Evolutionary conservation across 2,113 vertebrate genomes (phyloP).

Genomic region (Pelobates fuscus): DNA sequence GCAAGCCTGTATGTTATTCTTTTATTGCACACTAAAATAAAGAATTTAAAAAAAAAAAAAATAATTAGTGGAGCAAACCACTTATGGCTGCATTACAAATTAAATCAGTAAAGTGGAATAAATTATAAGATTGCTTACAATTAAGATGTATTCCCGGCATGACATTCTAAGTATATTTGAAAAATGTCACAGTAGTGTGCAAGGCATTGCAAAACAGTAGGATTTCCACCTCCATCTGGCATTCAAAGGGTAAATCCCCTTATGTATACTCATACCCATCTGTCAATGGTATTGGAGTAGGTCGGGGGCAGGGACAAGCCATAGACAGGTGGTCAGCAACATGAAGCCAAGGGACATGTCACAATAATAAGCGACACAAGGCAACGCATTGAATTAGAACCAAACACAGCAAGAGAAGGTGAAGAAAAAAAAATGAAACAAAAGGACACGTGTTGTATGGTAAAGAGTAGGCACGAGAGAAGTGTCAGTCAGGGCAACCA

Average conservation of each 20-base stretch:
- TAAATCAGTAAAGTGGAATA: no score
- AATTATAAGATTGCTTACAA: no score
- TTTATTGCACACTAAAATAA: no score
- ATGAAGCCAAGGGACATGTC: conserved; percentile 37
- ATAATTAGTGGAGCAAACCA: no score
- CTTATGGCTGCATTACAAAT: no score
- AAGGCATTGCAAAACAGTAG: no score
- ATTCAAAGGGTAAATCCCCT: background rate
- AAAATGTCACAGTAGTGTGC: no score
- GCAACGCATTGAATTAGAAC: conserved; percentile 21
- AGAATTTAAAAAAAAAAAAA: no score
- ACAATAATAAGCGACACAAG: conserved; percentile 30
- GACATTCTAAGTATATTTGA: no score
- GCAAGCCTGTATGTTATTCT: no score
- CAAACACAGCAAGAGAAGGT: conserved; percentile 24
- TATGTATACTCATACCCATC: background rate
- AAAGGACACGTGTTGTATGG: conserved; percentile 36
- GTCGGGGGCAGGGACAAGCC: conserved; percentile 5
- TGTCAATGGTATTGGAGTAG: conserved; percentile 12
- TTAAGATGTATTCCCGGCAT: no score
- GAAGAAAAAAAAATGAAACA: background rate
- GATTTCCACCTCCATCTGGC: no score
- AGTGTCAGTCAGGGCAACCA: background rate
- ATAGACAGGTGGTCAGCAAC: conserved; percentile 43
- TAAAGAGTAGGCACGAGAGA: conserved; percentile 12